Percentiles rank a stretch among this genome's conserved stretches.
Evolutionary conservation across 2,888 invertebrate species (phyloP).

Genomic region (Tachystola acroxantha): DNA sequence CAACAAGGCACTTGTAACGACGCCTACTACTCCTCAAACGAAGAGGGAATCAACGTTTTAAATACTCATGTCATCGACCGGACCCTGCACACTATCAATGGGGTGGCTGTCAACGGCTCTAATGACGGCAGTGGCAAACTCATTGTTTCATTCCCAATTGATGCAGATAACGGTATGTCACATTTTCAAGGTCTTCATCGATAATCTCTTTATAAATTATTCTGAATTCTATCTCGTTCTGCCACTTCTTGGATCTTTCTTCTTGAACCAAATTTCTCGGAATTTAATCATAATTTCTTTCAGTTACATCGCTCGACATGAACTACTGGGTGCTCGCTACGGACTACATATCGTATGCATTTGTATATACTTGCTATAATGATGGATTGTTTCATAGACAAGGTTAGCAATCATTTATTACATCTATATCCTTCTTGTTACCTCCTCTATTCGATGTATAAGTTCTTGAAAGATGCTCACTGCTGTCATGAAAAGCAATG

Average conservation of each 20-base stretch:
- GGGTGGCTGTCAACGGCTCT: constrained; percentile 54
- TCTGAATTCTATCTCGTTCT: too few species aligned
- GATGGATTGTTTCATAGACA: constrained; percentile 23
- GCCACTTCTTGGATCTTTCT: too few species aligned
- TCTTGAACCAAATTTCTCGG: too few species aligned
- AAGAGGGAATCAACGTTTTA: constrained; percentile 19
- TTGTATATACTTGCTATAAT: constrained; percentile 82
- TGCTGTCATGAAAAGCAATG: too few species aligned
- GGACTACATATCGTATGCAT: constrained; percentile 80
- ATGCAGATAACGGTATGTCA: constrained; percentile 19
- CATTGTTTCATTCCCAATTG: constrained; percentile 74
- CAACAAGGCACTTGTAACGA: constrained; percentile 42
- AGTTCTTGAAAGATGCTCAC: too few species aligned
- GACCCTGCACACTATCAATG: constrained; percentile 64
- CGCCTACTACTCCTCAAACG: constrained; percentile 38
- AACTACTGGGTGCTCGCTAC: constrained; percentile 82
- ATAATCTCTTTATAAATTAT: too few species aligned
- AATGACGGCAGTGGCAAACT: constrained; percentile 71
- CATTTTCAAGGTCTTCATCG: too few species aligned
- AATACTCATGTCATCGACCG: constrained; percentile 26
- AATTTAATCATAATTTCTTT: not conserved
- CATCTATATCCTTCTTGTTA: not conserved
- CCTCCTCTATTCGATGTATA: too few species aligned
- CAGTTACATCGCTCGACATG: not conserved
- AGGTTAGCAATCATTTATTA: not conserved